phyloP scores from a whole-genome alignment of 2,113 vertebrate genomes.

The Cynoglossus semilaevis region DNA sequence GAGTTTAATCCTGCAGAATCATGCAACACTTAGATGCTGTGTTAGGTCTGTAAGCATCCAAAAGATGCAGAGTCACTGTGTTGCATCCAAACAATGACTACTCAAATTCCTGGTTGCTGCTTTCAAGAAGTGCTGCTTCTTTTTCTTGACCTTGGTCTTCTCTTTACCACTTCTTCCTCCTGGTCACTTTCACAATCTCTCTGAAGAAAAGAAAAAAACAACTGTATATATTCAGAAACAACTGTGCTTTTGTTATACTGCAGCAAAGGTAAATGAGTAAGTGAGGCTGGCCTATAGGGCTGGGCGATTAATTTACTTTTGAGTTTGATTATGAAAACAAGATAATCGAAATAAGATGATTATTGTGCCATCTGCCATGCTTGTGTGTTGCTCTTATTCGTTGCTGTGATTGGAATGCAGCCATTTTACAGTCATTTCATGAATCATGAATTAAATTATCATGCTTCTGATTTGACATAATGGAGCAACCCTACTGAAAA shows the following conservation, averaged over 20 bases:
- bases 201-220: slow-evolving; percentile 60
- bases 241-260: background rate
- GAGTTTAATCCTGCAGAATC: slow-evolving; percentile 1
- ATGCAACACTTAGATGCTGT: slow-evolving; percentile 7
- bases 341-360: no score
- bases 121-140: slow-evolving; percentile 87
- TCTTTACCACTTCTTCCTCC: slow-evolving; percentile 81
- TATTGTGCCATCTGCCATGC: no score
- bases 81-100: slow-evolving; percentile 8
- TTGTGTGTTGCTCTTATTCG: no score
- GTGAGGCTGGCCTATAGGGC: no score
- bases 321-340: no score
- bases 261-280: no score
- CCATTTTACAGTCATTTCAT: no score
- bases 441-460: no score
- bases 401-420: no score
- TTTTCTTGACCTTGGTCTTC: slow-evolving; percentile 77
- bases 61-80: slow-evolving; percentile 28
- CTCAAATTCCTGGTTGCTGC: background rate
- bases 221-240: background rate
- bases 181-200: slow-evolving; percentile 90
- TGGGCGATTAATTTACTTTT: no score
- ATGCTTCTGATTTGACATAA: no score
- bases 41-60: background rate
- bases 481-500: no score